A percentile compares a stretch with the other conserved stretches of the same genome.
These are phyloP conservation scores for Mohoua ochrocephala DNA, from an alignment of 2,113 vertebrate genomes.

Conservation along the genomic window DNA sequence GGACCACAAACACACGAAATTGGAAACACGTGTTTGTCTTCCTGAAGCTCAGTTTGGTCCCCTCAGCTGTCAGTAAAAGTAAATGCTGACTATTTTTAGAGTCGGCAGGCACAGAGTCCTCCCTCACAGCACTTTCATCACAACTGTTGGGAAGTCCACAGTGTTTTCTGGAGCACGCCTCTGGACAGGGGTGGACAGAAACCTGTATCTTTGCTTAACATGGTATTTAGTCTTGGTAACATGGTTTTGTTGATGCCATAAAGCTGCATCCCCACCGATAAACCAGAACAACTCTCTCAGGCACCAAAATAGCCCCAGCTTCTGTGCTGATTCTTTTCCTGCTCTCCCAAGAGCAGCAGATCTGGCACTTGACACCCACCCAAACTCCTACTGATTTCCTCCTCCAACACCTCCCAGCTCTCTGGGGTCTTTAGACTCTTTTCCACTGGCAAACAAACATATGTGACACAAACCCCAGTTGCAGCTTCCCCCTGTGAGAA, in stretches of 20 bases:
- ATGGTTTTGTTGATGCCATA: background rate
- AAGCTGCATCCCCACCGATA: background rate
- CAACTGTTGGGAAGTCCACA: background rate
- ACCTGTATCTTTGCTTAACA: background rate
- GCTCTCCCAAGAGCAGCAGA: background rate
- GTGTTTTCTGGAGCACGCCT: background rate
- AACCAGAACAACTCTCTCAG: background rate
- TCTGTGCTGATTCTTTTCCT: background rate
- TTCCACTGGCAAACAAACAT: background rate
- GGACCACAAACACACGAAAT: background rate
- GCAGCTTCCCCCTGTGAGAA: background rate
- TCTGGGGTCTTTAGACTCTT: background rate
- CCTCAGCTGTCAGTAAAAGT: background rate
- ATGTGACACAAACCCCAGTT: accelerated
- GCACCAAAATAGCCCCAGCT: background rate
- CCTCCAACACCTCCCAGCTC: background rate
- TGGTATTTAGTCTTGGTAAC: background rate
- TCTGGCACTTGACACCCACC: background rate
- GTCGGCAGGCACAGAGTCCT: background rate
- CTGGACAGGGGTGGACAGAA: background rate
- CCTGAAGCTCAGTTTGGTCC: background rate
- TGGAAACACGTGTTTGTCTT: background rate
- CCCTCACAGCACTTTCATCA: background rate
- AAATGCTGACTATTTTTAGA: background rate
- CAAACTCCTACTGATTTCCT: background rate